Conservation (phyloP, 2,888 invertebrate genomes). For the Conistra vaccinii region DNA sequence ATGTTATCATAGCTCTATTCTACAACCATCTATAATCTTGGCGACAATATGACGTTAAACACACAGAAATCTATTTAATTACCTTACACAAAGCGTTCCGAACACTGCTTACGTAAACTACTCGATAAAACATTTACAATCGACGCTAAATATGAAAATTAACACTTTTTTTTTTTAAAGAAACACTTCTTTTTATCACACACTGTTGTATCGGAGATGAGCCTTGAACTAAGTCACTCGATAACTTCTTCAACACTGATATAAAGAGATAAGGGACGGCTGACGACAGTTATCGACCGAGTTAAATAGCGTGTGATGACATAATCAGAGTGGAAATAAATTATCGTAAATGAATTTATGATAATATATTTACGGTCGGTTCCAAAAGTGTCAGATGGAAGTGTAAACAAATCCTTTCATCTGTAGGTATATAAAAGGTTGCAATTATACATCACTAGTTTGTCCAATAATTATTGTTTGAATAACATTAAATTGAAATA, state of each 20-base stretch:
- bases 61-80: conserved; percentile 4
- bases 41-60: not conserved
- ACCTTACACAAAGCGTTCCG: conserved; percentile 13
- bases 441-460: not conserved
- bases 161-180: not conserved
- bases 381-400: not conserved
- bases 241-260: conserved; percentile 56
- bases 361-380: not conserved
- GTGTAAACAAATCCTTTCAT: not conserved
- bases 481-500: not conserved
- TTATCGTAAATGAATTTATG: not conserved
- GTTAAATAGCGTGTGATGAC: conserved; percentile 45
- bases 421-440: not conserved
- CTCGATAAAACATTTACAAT: conserved; percentile 3
- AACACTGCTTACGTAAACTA: not conserved
- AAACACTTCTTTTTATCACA: conserved; percentile 27
- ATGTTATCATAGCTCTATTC: not conserved
- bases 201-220: conserved; percentile 51
- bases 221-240: conserved; percentile 66
- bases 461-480: not conserved
- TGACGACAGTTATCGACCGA: conserved; percentile 62
- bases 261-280: conserved; percentile 53
- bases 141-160: conserved; percentile 11
- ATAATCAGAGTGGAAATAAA: conserved; percentile 32
- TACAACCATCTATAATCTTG: not conserved